Base-by-base conservation (phyloP, 2,113 vertebrate genomes). In the Clarias magur region DNA sequence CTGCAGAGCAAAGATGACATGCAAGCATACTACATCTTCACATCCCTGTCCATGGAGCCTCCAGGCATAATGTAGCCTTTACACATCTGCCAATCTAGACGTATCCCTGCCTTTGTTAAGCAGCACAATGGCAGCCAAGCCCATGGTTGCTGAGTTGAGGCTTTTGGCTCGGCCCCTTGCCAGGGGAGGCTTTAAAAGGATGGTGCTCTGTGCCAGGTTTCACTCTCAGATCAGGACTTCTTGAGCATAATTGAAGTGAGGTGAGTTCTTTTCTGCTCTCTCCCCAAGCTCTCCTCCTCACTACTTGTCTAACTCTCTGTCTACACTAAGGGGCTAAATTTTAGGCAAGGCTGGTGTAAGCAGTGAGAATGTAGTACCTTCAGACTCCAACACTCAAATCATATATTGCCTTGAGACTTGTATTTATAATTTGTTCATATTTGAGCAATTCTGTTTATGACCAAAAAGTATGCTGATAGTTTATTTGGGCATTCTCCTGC, bases 141-240 rank as follows among this genome's bases (percentile, higher is more conserved):
- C 93, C 95, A 92, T 75, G 38, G 78, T 5, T 83, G 93, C 60
- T 90, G 94, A 95, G 90, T 91, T 0, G 92, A 94, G 93, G 93
- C 89, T 96, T 95, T 95, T 92, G 56, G 1, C 87, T 85, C 93
- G 94, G 94, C 92, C 93, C 82, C 90, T 89, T 93, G 91, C 94
- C 94, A 95, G 92, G 92, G 94, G 93, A 95, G 95, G 95, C 95
- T 96, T 96, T 96, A 96, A 94, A 96, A 96, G 94, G 92, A 93
- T 94, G 90, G 91, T 89, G 89, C 93, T 92, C 85, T 90, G 89
- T 92, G 90, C 88, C 83, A 91, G 89, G 87, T 91, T 90, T 92
- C 95, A 96, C 91, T 95, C 92, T 92, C 92, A 92, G 91, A 87
- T 88, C 93, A 94, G 94, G 93, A 95, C 93, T 89, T 82, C 91